Conservation (phyloP, 2,888 invertebrate species). For the Lordiphosa fenestrarum region DNA sequence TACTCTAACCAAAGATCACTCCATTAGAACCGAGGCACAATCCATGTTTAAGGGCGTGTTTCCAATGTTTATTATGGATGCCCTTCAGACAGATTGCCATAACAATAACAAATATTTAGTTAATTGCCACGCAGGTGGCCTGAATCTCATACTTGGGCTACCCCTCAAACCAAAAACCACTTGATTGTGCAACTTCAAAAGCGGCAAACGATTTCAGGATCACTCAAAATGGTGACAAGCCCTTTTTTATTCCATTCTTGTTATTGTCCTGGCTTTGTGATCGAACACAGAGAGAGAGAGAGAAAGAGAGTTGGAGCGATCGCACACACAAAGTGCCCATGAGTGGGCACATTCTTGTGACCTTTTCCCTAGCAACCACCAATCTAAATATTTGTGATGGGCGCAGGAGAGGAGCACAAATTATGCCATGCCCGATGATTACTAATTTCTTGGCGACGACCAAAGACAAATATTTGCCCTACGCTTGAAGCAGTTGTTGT, state of each 20-base stretch:
- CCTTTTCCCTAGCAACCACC: slow-evolving; percentile 6
- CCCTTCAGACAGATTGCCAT: slow-evolving; percentile 40
- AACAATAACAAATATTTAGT: slow-evolving; percentile 28
- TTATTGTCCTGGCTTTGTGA: slow-evolving; percentile 28
- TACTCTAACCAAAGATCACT: no score
- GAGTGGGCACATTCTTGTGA: slow-evolving; percentile 59
- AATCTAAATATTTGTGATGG: slow-evolving; percentile 28
- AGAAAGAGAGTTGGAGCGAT: slow-evolving; percentile 16
- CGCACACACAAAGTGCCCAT: slow-evolving; percentile 35
- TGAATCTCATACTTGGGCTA: slow-evolving; percentile 31
- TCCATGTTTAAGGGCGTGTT: background rate
- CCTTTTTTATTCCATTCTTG: slow-evolving; percentile 36
- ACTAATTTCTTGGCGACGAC: slow-evolving; percentile 70
- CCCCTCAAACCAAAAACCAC: slow-evolving; percentile 26
- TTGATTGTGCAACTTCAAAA: slow-evolving; percentile 71
- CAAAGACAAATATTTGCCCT: slow-evolving; percentile 70
- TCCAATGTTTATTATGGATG: slow-evolving; percentile 44
- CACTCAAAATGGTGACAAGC: slow-evolving; percentile 28
- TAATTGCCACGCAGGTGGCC: slow-evolving; percentile 67
- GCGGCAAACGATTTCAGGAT: slow-evolving; percentile 32
- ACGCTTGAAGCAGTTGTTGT: slow-evolving; percentile 52
- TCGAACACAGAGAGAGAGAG: slow-evolving; percentile 6
- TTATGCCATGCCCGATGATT: slow-evolving; percentile 52
- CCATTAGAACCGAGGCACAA: background rate
- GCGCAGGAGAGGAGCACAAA: slow-evolving; percentile 26